phyloP scores from a whole-genome alignment of 2,113 vertebrate species.

The Cyrtonyx montezumae region DNA sequence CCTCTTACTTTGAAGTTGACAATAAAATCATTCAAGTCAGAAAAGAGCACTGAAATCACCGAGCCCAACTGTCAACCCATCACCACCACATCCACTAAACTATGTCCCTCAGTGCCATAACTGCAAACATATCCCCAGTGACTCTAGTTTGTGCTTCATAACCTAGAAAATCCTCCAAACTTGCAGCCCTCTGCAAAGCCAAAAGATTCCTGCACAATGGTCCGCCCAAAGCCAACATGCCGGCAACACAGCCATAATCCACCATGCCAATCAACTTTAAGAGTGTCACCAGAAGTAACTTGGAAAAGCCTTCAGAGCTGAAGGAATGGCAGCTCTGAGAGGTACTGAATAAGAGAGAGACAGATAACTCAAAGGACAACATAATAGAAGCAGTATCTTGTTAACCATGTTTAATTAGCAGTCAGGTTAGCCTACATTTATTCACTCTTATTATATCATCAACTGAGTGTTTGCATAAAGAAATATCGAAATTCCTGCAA shows the following conservation, averaged over 20 bases:
- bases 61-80: too few relatives aligned
- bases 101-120: too few relatives aligned
- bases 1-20: accelerated
- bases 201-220: accelerated
- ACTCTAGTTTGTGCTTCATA: background rate
- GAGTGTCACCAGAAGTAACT: background rate
- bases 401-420: background rate
- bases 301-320: background rate
- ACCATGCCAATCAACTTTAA: background rate
- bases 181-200: background rate
- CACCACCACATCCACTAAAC: too few relatives aligned
- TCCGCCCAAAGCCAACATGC: background rate
- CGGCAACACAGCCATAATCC: background rate
- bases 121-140: background rate
- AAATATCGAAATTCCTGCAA: background rate
- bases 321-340: background rate
- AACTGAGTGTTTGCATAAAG: background rate
- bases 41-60: too few relatives aligned
- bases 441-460: background rate
- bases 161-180: background rate
- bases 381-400: background rate
- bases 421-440: background rate
- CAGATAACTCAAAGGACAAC: background rate
- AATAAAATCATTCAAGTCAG: too few relatives aligned
- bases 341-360: background rate